phyloP scores from a whole-genome alignment of 2,888 invertebrate genomes.

The Idaea biselata region DNA sequence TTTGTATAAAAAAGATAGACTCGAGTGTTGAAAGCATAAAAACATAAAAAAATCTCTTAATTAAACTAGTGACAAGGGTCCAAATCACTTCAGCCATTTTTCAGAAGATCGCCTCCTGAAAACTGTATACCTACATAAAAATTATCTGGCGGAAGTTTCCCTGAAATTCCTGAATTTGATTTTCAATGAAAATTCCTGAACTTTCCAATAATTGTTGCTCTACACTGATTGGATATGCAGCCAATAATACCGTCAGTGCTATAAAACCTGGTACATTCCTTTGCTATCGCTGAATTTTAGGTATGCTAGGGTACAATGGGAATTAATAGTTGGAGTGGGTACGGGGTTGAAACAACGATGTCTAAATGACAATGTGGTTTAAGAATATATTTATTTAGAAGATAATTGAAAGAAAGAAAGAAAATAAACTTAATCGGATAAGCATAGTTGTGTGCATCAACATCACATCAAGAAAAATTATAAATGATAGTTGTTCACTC shows the following conservation, averaged over 20 bases:
- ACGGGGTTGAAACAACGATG: background rate
- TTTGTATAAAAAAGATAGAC: too few relatives aligned
- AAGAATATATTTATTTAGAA: too few relatives aligned
- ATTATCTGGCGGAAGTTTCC: conserved; percentile 6
- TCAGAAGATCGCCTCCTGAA: too few relatives aligned
- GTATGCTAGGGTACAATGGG: background rate
- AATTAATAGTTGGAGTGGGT: background rate
- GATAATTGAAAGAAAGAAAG: too few relatives aligned
- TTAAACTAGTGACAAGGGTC: too few relatives aligned
- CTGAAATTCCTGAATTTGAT: background rate
- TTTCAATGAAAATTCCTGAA: conserved; percentile 31
- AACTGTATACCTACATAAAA: background rate
- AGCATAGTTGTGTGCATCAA: too few relatives aligned
- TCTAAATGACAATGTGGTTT: background rate
- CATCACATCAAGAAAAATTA: too few relatives aligned
- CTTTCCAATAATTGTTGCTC: conserved; percentile 29
- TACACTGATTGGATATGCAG: conserved; percentile 15
- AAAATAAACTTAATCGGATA: too few relatives aligned
- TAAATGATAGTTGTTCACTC: too few relatives aligned
- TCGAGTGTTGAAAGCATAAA: too few relatives aligned
- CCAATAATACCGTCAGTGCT: conserved; percentile 9
- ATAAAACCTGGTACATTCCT: conserved; percentile 42
- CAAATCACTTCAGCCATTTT: too few relatives aligned
- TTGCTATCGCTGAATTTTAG: conserved; percentile 25
- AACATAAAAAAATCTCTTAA: too few relatives aligned